These are phyloP conservation scores for Blera fallax DNA, from an alignment of 2,888 invertebrate species.

Conservation along the genomic window DNA sequence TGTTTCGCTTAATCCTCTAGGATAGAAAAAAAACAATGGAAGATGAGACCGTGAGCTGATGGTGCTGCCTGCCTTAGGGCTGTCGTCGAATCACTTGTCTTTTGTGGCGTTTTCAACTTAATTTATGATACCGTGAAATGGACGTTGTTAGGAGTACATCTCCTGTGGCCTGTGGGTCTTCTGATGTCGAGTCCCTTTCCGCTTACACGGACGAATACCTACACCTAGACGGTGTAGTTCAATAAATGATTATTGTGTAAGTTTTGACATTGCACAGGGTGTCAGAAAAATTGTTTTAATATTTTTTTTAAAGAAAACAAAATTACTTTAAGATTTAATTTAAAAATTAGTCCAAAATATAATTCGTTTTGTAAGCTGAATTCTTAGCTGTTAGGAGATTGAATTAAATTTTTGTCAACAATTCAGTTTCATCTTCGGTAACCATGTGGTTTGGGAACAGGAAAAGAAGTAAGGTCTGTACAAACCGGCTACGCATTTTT, in stretches of 20 bases:
- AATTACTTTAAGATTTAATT: too few relatives aligned
- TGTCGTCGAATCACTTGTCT: slow-evolving; percentile 48
- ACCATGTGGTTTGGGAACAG: too few relatives aligned
- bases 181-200: neutral
- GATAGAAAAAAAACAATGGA: slow-evolving; percentile 37
- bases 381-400: too few relatives aligned
- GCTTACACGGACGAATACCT: slow-evolving; percentile 18
- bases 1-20: slow-evolving; percentile 57
- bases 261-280: neutral
- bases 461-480: too few relatives aligned
- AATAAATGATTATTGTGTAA: neutral
- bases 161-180: slow-evolving; percentile 10
- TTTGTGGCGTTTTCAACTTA: slow-evolving; percentile 42
- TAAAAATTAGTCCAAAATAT: too few relatives aligned
- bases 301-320: neutral
- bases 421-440: too few relatives aligned
- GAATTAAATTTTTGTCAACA: too few relatives aligned
- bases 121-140: slow-evolving; percentile 62
- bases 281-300: neutral
- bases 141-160: slow-evolving; percentile 23
- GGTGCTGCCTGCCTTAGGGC: slow-evolving; percentile 1
- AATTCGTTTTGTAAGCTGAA: too few relatives aligned
- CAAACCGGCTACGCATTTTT: too few relatives aligned
- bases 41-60: slow-evolving; percentile 30
- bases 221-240: neutral